phyloP scores from a whole-genome alignment of 2,888 invertebrate genomes.

The Lordiphosa fenestrarum region DNA sequence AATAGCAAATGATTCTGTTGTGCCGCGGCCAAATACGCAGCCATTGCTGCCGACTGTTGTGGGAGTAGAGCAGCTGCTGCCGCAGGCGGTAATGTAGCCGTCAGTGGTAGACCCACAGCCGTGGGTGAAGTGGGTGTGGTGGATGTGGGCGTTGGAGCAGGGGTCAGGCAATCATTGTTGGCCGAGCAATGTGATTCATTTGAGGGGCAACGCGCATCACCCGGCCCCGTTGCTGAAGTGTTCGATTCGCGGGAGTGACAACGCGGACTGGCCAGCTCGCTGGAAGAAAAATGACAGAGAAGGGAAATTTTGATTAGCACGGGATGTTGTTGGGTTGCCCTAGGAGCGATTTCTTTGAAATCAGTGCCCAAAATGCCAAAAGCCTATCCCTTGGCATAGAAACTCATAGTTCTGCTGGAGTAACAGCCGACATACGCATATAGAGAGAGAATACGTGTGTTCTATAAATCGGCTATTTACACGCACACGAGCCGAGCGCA shows the following conservation, averaged over 20 bases:
- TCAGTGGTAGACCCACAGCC: slow-evolving; percentile 83
- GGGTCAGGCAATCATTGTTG: slow-evolving; percentile 82
- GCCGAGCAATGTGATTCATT: slow-evolving; percentile 89
- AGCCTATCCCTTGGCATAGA: too few species aligned
- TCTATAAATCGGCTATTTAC: too few species aligned
- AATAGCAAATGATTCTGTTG: slow-evolving; percentile 88
- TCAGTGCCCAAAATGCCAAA: too few species aligned
- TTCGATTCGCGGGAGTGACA: slow-evolving; percentile 91
- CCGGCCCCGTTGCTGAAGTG: slow-evolving; percentile 78
- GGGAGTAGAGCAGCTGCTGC: slow-evolving; percentile 85
- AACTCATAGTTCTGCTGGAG: too few species aligned
- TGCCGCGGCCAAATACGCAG: slow-evolving; percentile 88
- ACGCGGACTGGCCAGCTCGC: slow-evolving; percentile 88
- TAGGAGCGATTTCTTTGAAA: too few species aligned
- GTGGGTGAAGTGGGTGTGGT: slow-evolving; percentile 78
- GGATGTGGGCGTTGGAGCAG: slow-evolving; percentile 82
- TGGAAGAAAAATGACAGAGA: slow-evolving; percentile 79
- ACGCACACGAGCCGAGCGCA: too few species aligned
- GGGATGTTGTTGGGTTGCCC: too few species aligned
- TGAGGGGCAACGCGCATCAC: slow-evolving; percentile 88
- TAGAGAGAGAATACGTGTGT: too few species aligned
- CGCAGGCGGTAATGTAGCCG: slow-evolving; percentile 86
- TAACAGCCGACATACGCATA: too few species aligned
- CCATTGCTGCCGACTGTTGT: slow-evolving; percentile 90
- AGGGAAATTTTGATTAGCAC: too few species aligned